Base-by-base conservation (phyloP, 2,888 invertebrate genomes). In the Melieria picta region DNA sequence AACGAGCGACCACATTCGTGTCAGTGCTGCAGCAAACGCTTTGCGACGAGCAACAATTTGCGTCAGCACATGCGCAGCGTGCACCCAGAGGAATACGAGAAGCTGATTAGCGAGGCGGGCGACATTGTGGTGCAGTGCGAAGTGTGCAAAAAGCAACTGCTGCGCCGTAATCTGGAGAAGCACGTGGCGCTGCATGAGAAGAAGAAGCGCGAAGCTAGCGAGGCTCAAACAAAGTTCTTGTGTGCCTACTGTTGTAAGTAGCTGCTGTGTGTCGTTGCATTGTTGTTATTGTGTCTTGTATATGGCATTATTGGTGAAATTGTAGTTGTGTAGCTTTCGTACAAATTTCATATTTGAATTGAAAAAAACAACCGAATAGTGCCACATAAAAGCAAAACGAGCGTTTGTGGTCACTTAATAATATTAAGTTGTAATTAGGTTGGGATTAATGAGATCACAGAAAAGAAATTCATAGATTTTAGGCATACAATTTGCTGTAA, bases 201-300 rank as follows among this genome's bases (percentile, higher is more conserved):
- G 42, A 79, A 77, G 16, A 73, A 75, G 10, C 74, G 64, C 7
- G 72, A 74, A 57, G 16, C 60, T 0, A 48, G 61, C 1, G 72
- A 72, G 42, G 66, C 63, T 5, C 65, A 65, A 56, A 47, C 65
- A 5, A 71, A 69, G 64, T 77, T 68, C 42, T 47, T 77, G 9
- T 79, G 79, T 58, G 71, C 78, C 7, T 75, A 74, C 71, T 78
- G 79, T 55, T 76, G 79, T 79, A 78, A 79, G 79, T 79, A 69
- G 64, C 69, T 7, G 3, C 43, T 9, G 10, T 48, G 43, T 47
- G 13, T 58, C 30, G 47, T n/a, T 30, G 10, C 13, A 64, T 56
- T 11, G 11, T 60, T 57, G 57, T 57, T 63, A 42, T 60, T 64
- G 56, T 65, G 65, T 52, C 47, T 66, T 58, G 42, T 61, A 66